Base-by-base conservation (phyloP, 2,888 invertebrate species). In the Pheosia tremula region DNA sequence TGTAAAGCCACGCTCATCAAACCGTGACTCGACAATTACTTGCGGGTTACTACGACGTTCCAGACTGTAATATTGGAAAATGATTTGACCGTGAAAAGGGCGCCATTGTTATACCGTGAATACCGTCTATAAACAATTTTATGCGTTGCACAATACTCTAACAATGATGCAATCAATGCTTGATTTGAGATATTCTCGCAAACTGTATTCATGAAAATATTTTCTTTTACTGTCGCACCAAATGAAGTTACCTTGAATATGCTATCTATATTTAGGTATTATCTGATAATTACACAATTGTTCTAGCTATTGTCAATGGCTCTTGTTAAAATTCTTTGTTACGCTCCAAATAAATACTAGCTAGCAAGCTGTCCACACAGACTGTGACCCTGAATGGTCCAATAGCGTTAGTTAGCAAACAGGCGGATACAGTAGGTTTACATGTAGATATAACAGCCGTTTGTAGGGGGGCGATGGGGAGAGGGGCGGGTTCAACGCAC, bases 401-500 rank as follows among this genome's bases (percentile, higher is more conserved):
- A 80, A 83, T 78, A 81, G 79, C 71, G 70, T 78, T 80, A 82
- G 80, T 81, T 81, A 79, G 82, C 82, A 78, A 82, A 79, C 78
- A 81, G 75, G 74, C 81, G 82, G 79, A 82, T 81, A 81, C 73
- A 75, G 74, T 74, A 79, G 75, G 69, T 73, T 72, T 77, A 74
- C 74, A 78, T 79, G 72, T 77, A 79, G 79, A 79, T 81, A 78
- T 72, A 62, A 75, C 69, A 75, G 78, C 74, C 77, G 76, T 71
- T 75, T 74, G 76, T 74, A 69, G 74, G 73, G 76, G 74, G 76
- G 69, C 68, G 64, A 71, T 74, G 75, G 75, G 71, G 77, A 77
- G 82, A 78, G 83, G 86, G 82, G 82, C 77, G 82, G 83, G 92
- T 87, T 93, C 92, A 91, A 90, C 86, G 93, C 89, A 91, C 92